These are phyloP conservation scores for Gibbula magus DNA, from an alignment of 2,888 invertebrate genomes.

Conservation along the genomic window DNA sequence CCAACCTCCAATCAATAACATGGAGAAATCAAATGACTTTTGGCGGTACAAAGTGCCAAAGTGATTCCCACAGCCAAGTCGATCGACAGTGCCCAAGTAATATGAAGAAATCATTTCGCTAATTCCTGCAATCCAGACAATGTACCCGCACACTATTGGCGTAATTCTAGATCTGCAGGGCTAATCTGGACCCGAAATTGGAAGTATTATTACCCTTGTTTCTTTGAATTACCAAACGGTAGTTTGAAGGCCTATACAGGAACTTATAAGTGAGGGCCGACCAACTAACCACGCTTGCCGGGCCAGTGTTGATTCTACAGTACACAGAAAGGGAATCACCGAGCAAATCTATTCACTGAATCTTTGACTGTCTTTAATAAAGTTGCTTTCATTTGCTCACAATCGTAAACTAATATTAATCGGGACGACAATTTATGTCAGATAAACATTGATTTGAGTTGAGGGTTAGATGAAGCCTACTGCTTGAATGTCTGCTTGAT, in stretches of 20 bases:
- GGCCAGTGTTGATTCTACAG: background rate
- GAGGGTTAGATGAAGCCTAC: background rate
- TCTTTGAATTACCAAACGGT: background rate
- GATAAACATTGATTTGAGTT: slow-evolving; percentile 16
- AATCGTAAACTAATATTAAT: slow-evolving; percentile 4
- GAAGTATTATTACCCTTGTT: slow-evolving; percentile 6
- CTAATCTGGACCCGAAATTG: slow-evolving; percentile 8
- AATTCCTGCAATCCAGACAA: slow-evolving; percentile 18
- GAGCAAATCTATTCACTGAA: background rate
- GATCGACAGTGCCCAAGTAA: slow-evolving; percentile 19
- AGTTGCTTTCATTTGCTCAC: slow-evolving; percentile 10
- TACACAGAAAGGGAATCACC: background rate
- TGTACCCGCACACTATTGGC: slow-evolving; percentile 4
- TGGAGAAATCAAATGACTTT: slow-evolving; percentile 22
- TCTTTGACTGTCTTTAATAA: slow-evolving; percentile 8
- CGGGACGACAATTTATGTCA: slow-evolving; percentile 11
- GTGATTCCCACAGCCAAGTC: slow-evolving; percentile 14
- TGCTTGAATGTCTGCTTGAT: background rate
- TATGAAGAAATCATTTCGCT: slow-evolving; percentile 22
- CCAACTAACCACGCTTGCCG: background rate
- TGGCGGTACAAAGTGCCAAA: slow-evolving; percentile 19
- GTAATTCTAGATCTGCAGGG: slow-evolving; percentile 5
- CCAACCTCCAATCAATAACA: slow-evolving; percentile 6
- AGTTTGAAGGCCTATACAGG: background rate
- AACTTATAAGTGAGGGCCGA: background rate